These are phyloP conservation scores for Centropus unirufus DNA, from an alignment of 2,113 vertebrate genomes.

Conservation along the genomic window DNA sequence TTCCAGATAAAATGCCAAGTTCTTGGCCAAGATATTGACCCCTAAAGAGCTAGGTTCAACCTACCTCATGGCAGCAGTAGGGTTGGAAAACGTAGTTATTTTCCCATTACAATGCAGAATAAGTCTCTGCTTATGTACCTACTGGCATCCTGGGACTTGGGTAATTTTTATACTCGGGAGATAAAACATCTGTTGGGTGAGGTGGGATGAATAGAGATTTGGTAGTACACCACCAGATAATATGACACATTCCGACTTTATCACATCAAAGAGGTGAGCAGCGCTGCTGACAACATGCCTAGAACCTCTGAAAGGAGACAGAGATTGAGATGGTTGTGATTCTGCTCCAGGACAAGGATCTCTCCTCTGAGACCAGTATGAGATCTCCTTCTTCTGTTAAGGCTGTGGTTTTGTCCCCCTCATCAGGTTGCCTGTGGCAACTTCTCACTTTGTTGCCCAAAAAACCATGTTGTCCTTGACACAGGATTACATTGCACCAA, in stretches of 20 bases:
- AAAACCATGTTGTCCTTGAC: background rate
- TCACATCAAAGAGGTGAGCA: background rate
- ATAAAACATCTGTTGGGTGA: background rate
- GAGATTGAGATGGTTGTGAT: background rate
- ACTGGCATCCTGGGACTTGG: background rate
- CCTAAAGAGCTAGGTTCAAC: background rate
- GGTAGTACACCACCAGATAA: background rate
- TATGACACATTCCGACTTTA: background rate
- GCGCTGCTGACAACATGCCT: background rate
- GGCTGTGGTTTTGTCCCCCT: conserved; percentile 21
- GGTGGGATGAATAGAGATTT: background rate
- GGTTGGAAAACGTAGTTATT: background rate
- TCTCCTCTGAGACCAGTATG: background rate
- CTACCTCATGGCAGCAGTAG: background rate
- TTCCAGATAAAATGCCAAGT: background rate
- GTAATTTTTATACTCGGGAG: background rate
- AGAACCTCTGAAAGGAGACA: background rate
- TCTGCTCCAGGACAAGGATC: background rate
- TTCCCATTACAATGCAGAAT: background rate
- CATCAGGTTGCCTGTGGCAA: background rate
- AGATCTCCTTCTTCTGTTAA: background rate
- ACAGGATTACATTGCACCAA: background rate
- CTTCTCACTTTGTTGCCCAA: background rate
- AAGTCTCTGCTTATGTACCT: background rate
- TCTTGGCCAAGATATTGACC: background rate